A percentile compares a stretch with the other conserved stretches of the same genome.
Evolutionary conservation across 2,113 vertebrate genomes (phyloP).

Genomic region (Vulpes vulpes): DNA sequence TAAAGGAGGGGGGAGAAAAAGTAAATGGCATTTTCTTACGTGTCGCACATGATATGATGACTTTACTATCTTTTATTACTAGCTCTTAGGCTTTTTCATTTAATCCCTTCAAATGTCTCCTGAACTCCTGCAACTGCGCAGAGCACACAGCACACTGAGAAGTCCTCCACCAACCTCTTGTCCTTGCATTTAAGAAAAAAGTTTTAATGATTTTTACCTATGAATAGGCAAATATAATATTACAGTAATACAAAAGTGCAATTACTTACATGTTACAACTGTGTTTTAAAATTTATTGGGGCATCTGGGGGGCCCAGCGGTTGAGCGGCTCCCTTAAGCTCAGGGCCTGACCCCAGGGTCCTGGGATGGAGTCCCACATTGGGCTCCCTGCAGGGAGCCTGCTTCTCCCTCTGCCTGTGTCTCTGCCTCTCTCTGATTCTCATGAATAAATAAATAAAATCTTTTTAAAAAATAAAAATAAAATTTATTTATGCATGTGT

Average conservation of each 20-base stretch:
- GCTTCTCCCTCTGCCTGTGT: too few relatives aligned
- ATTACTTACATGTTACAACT: background rate
- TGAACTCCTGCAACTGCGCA: background rate
- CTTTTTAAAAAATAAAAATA: too few relatives aligned
- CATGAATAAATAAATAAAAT: too few relatives aligned
- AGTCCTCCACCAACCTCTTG: background rate
- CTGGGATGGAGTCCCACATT: too few relatives aligned
- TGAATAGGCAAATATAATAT: background rate
- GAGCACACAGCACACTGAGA: fast-evolving
- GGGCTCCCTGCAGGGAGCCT: too few relatives aligned
- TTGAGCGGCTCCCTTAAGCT: too few relatives aligned
- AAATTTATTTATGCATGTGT: background rate
- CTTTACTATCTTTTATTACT: background rate
- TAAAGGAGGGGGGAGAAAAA: background rate
- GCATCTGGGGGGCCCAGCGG: too few relatives aligned
- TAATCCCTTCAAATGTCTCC: background rate
- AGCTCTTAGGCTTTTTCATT: background rate
- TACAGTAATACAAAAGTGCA: background rate
- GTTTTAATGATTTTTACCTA: background rate
- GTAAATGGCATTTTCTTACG: background rate
- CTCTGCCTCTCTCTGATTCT: too few relatives aligned
- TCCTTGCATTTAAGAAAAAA: background rate
- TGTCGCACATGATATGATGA: background rate
- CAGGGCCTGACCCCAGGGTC: too few relatives aligned
- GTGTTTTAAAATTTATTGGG: background rate